phyloP scores from a whole-genome alignment of 2,797 vertebrate species.

The Pseudomugil tenellus region DNA sequence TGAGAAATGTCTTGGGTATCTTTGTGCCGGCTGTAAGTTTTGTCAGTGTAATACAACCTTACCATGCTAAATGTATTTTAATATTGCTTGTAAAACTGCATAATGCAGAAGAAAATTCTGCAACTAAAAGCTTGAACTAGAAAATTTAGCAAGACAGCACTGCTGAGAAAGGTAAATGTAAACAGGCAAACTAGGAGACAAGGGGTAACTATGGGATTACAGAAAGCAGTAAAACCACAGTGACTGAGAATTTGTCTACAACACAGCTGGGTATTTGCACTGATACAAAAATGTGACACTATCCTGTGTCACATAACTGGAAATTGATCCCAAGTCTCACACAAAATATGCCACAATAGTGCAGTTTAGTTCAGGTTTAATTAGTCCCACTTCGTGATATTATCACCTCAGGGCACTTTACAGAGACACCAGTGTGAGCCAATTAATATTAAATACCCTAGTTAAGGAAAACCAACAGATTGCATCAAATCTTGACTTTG shows the following conservation, averaged over 20 bases:
- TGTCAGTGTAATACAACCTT: slow-evolving; percentile 20
- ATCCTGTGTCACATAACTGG: background rate
- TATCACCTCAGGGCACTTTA: too few species aligned
- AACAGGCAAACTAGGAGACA: slow-evolving; percentile 6
- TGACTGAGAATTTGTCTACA: background rate
- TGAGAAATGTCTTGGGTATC: slow-evolving; percentile 28
- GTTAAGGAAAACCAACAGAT: too few species aligned
- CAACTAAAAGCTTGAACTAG: slow-evolving; percentile 32
- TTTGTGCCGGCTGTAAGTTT: slow-evolving; percentile 25
- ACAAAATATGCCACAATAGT: background rate
- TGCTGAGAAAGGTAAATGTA: slow-evolving; percentile 33
- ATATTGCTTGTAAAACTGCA: slow-evolving; percentile 22
- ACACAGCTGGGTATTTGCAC: background rate
- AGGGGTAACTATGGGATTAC: background rate
- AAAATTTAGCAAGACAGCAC: slow-evolving; percentile 32
- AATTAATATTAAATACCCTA: too few species aligned
- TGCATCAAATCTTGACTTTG: too few species aligned
- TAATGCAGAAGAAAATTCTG: background rate
- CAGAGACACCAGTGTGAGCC: too few species aligned
- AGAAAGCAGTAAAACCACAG: background rate
- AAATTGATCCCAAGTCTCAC: background rate
- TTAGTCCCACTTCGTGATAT: too few species aligned
- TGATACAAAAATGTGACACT: background rate
- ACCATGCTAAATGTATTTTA: slow-evolving; percentile 10
- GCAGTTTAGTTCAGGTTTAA: too few species aligned